These are phyloP conservation scores for Crotalus helleri DNA, from an alignment of 2,113 vertebrate species.

Conservation along the genomic window DNA sequence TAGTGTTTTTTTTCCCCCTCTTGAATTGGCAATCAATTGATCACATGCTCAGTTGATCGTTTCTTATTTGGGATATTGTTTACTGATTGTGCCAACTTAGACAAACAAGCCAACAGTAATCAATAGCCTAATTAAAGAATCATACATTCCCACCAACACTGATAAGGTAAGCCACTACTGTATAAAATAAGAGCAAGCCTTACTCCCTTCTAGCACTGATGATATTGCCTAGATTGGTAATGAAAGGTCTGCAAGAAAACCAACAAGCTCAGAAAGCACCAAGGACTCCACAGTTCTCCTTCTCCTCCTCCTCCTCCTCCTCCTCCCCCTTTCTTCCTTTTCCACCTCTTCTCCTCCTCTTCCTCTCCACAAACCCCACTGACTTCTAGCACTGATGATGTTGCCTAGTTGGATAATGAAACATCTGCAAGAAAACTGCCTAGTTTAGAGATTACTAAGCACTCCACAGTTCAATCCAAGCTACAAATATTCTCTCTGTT, in stretches of 20 bases:
- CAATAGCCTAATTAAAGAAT: not conserved
- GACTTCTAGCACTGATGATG: not conserved
- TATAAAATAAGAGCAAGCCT: not conserved
- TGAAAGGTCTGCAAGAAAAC: too few relatives aligned
- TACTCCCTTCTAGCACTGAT: not conserved
- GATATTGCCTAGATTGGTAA: too few relatives aligned
- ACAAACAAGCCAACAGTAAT: not conserved
- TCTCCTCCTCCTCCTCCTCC: too few relatives aligned
- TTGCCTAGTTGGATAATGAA: not conserved
- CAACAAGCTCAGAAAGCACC: too few relatives aligned
- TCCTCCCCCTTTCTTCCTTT: not conserved
- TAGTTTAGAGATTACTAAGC: not conserved
- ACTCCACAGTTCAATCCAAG: not conserved
- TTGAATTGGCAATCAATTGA: not conserved
- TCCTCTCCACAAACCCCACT: not conserved
- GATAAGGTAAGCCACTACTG: not conserved
- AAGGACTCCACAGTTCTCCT: not conserved
- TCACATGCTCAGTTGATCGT: not conserved
- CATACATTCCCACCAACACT: not conserved
- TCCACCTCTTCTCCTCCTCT: not conserved
- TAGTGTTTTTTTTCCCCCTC: not conserved
- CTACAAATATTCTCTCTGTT: not conserved
- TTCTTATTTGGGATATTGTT: not conserved
- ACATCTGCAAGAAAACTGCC: not conserved
- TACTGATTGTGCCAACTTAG: not conserved